phyloP scores from a whole-genome alignment of 2,888 invertebrate genomes.

The Andrena chrysosceles region DNA sequence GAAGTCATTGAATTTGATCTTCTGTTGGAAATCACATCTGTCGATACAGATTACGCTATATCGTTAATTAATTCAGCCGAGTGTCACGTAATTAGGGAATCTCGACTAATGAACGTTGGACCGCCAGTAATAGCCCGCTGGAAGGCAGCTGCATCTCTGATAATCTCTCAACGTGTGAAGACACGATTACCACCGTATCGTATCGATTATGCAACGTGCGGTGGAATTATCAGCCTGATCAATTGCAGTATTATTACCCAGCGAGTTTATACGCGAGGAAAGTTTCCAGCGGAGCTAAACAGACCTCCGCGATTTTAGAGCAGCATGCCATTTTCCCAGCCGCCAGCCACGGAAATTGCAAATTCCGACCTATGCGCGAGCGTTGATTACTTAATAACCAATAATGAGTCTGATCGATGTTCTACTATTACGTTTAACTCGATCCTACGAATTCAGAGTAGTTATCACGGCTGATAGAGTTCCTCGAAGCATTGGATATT shows the following conservation, averaged over 20 bases:
- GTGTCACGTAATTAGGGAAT: slow-evolving; percentile 27
- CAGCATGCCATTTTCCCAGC: slow-evolving; percentile 1
- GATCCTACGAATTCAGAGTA: slow-evolving; percentile 4
- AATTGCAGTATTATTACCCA: slow-evolving; percentile 23
- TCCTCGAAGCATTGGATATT: no score
- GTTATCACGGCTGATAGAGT: background rate
- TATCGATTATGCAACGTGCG: slow-evolving; percentile 29
- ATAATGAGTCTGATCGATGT: slow-evolving; percentile 35
- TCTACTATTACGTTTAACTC: slow-evolving; percentile 28
- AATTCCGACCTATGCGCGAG: slow-evolving; percentile 18
- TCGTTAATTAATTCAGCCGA: slow-evolving; percentile 27
- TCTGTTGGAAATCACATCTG: background rate
- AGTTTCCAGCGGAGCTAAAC: background rate
- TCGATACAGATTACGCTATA: background rate
- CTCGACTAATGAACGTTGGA: slow-evolving; percentile 32
- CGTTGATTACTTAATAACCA: slow-evolving; percentile 47
- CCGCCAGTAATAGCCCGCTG: slow-evolving; percentile 31
- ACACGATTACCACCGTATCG: slow-evolving; percentile 30
- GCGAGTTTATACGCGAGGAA: slow-evolving; percentile 14
- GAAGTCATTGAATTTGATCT: background rate
- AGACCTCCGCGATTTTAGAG: background rate
- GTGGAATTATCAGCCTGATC: slow-evolving; percentile 25
- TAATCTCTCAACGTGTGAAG: slow-evolving; percentile 50
- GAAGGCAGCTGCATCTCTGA: slow-evolving; percentile 32
- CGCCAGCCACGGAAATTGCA: slow-evolving; percentile 40